These are phyloP conservation scores for Bothrops jararaca DNA, from an alignment of 2,113 vertebrate species.

Conservation along the genomic window DNA sequence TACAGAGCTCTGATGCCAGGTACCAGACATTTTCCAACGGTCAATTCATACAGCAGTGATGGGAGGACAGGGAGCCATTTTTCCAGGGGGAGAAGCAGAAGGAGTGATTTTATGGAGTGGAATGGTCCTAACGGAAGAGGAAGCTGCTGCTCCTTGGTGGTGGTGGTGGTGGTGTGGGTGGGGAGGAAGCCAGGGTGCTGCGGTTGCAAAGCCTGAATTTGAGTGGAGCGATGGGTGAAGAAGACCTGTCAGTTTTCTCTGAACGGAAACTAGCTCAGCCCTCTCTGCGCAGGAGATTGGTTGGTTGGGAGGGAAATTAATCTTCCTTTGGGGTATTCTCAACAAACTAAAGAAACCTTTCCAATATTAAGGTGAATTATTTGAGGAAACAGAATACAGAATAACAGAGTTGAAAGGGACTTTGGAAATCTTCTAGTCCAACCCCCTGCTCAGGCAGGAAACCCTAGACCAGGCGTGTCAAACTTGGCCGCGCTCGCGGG, in stretches of 20 bases:
- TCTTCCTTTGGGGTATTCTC: background rate
- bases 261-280: background rate
- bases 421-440: too few relatives aligned
- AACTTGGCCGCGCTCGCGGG: too few relatives aligned
- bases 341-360: background rate
- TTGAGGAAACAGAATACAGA: background rate
- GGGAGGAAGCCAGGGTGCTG: background rate
- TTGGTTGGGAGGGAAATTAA: background rate
- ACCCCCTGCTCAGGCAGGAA: too few relatives aligned
- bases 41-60: background rate
- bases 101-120: background rate
- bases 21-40: background rate
- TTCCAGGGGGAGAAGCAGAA: background rate
- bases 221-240: conserved; percentile 40
- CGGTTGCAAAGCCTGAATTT: conserved; percentile 34
- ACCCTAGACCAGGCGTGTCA: too few relatives aligned
- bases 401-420: too few relatives aligned
- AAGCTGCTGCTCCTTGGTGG: background rate
- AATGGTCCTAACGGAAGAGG: background rate
- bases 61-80: background rate
- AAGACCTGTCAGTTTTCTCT: conserved; percentile 5
- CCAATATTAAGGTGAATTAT: background rate
- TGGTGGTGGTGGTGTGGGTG: background rate
- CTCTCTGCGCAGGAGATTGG: background rate
- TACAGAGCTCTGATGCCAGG: background rate